Evolutionary conservation across 2,888 invertebrate genomes (phyloP), one percentile per base, ranked within the genome.

Genomic region (Euplexia lucipara): DNA sequence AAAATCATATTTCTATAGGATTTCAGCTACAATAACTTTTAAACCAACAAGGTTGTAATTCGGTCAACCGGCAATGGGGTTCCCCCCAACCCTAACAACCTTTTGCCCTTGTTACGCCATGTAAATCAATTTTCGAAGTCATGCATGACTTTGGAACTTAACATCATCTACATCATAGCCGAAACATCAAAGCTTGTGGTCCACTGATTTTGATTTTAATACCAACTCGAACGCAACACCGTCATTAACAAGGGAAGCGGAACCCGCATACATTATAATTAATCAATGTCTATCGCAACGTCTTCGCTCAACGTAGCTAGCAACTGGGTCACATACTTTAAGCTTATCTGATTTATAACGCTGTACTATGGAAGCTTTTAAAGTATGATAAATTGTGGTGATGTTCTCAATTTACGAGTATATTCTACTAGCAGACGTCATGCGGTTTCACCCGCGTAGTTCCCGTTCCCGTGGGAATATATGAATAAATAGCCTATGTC

Each of bases 311-410:
- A 20, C 18, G 41, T 26, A 22, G 32, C 49, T 14, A 22, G 16
- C 41, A 71, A 66, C 44, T 70, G 49, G 70, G 66, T 71, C 70
- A 70, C 70, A 70, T 70, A 45, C 58, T 70, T 54, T 70, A 65
- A 65, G 65, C 58, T 65, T 49, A 42, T 65, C 49, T 45, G 58
- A 51, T 65, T 49, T 53, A 64, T 57, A 70, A 57, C 12, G 35
- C 2, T 51, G 18, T 66, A 34, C 14, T 62, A 62, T 20, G 12
- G 18, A 69, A 45, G 53, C 53, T 69, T 61, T 61, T 62, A 44
- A 12, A 8, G 2, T 45, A 39, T 62, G 32, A 54, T 51, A 45
- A 51, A 53, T 61, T 20, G 35, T 42, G 48, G 18, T 34, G 32
- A 47, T 56, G 26, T 47, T 41, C 32, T n/a, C n/a, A n/a, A n/a